Evolutionary conservation across 1,140 invertebrate genomes (phyloP), one percentile per base, ranked within the genome.

Genomic region (Saxidomus purpurata): DNA sequence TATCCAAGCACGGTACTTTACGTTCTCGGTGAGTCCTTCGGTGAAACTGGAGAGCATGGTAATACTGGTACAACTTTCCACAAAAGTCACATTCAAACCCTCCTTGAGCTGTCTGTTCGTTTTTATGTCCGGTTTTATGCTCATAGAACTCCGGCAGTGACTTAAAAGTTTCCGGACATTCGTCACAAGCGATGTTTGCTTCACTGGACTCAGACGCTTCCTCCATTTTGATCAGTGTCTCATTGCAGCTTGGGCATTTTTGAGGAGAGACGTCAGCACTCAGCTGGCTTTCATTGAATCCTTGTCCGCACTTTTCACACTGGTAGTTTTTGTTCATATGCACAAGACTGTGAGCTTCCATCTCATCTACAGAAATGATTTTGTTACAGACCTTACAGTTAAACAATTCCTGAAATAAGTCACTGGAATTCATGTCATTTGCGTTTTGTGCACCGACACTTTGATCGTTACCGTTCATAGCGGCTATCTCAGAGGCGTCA

Each of bases 341-440:
- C 49, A 91, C 90, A 69, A 86, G 82, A 43, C 91, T 81, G 81
- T 93, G 92, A 17, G 88, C 87, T 4, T 91, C 85, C 38, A 91
- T 92, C 28, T 92, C 90, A 25, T 93, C 93, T 9, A 92, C 90
- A 11, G 93, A 92, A 17, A 94, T 82, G 31, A 94, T 90, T 36
- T 93, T 93, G 67, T 94, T 93, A 80, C 93, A 93, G 0, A 92
- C 82, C 80, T 93, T 93, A 79, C 93, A 94, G 52, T 93, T 93
- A 81, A 92, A 94, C 9, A 93, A 76, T 82, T 94, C 92, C 34
- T 93, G 92, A 67, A 93, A 93, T 87, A 93, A 77, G 25, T 93
- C 86, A 43, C 89, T 80, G 0, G 74, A 55, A n/a, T 69, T 52
- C 31, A 38, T 28, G 0, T 89, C 79, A 40, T 80, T 85, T 34